Conservation (phyloP, 2,888 invertebrate genomes). For the Dione vanillae region DNA sequence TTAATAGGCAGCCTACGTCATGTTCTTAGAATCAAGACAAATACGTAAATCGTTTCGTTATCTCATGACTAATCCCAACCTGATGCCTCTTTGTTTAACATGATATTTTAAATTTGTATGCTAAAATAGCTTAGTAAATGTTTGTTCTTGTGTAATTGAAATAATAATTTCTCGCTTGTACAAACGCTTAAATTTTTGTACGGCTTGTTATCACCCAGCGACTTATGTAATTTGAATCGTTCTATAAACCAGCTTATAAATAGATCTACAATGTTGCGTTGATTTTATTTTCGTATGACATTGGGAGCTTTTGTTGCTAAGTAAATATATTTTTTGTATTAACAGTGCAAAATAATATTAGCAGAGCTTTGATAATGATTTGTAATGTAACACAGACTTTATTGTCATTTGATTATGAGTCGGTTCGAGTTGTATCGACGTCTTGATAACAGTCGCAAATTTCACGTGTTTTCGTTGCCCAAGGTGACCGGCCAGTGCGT, state of each 20-base stretch:
- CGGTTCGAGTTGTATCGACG: constrained; percentile 41
- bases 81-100: constrained; percentile 33
- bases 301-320: constrained; percentile 15
- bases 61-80: constrained; percentile 38
- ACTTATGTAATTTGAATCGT: constrained; percentile 14
- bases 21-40: constrained; percentile 30
- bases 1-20: constrained; percentile 33
- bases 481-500: constrained; percentile 79
- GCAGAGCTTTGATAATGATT: neutral
- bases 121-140: constrained; percentile 11
- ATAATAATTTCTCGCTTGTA: constrained; percentile 6
- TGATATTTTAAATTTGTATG: constrained; percentile 18
- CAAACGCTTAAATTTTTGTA: constrained; percentile 1
- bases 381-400: constrained; percentile 17
- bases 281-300: constrained; percentile 9
- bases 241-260: constrained; percentile 8
- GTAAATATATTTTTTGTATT: constrained; percentile 4
- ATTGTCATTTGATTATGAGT: constrained; percentile 39
- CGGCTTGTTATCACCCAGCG: constrained; percentile 12
- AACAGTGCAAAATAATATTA: neutral
- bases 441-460: constrained; percentile 61
- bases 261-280: neutral
- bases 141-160: neutral
- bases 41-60: constrained; percentile 46
- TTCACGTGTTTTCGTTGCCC: constrained; percentile 60